Conservation (phyloP, 2,888 invertebrate genomes). For the Eupithecia inturbata region DNA sequence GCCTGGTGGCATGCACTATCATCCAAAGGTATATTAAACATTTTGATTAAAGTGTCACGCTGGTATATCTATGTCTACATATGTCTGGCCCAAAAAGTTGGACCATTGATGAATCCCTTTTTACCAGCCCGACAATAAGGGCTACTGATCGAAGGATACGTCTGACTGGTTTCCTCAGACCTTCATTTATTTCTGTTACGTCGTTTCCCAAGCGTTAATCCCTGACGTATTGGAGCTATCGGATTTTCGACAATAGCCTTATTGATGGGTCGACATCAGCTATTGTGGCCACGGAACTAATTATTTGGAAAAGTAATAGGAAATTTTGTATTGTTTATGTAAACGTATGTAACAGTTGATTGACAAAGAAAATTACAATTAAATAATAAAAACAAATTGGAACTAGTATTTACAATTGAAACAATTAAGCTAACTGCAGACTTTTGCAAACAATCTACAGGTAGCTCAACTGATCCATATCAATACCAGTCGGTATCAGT, state of each 20-base stretch:
- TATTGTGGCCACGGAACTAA: constrained; percentile 11
- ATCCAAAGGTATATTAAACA: too few species aligned
- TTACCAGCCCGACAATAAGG: background rate
- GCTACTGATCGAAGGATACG: background rate
- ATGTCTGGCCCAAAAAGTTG: background rate
- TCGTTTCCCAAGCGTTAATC: constrained; percentile 19
- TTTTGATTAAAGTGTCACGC: too few species aligned
- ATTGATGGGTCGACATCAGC: constrained; percentile 17
- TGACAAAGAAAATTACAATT: too few species aligned
- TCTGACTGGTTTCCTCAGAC: background rate
- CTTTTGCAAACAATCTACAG: too few species aligned
- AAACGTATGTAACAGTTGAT: too few species aligned
- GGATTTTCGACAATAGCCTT: constrained; percentile 26
- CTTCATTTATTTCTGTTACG: constrained; percentile 21
- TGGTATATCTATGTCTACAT: too few species aligned
- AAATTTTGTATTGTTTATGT: background rate
- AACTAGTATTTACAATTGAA: too few species aligned
- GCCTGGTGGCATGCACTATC: too few species aligned
- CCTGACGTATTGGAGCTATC: constrained; percentile 10
- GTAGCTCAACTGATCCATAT: too few species aligned
- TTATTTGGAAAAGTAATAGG: background rate
- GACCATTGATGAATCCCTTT: background rate
- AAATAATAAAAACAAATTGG: too few species aligned
- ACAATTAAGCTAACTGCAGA: too few species aligned
- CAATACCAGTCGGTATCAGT: too few species aligned